Conservation (phyloP, 2,888 invertebrate species). For the Xiphydria camelus region DNA sequence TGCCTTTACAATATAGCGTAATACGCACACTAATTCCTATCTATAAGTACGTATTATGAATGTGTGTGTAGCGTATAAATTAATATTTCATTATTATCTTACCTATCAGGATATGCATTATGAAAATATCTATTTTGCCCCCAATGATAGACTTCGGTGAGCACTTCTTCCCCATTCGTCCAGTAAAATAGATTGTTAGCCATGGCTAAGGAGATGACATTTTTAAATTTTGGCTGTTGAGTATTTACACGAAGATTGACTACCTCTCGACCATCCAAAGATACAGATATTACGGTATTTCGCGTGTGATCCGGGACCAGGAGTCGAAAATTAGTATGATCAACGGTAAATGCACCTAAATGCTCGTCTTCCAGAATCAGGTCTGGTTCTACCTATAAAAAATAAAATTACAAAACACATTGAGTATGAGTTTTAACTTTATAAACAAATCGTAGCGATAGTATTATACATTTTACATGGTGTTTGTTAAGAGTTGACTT, state of each 20-base stretch:
- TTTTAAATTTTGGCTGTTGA: slow-evolving; percentile 73
- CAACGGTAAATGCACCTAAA: slow-evolving; percentile 82
- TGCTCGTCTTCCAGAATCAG: slow-evolving; percentile 68
- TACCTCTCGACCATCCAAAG: slow-evolving; percentile 78
- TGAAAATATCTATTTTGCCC: slow-evolving; percentile 74
- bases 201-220: slow-evolving; percentile 75
- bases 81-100: slow-evolving; percentile 32
- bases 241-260: slow-evolving; percentile 75
- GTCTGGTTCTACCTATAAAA: slow-evolving; percentile 61
- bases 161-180: slow-evolving; percentile 78
- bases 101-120: slow-evolving; percentile 69
- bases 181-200: slow-evolving; percentile 82
- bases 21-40: neutral
- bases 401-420: neutral
- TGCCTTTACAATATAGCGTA: neutral
- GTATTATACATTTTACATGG: neutral
- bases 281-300: slow-evolving; percentile 80
- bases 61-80: neutral
- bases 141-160: slow-evolving; percentile 77
- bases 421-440: too few species aligned
- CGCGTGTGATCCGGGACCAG: slow-evolving; percentile 74
- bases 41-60: neutral
- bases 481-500: neutral
- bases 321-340: slow-evolving; percentile 79
- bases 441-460: too few species aligned